Percentiles rank a stretch among this genome's conserved stretches.
Evolutionary conservation across 2,113 vertebrate species (phyloP).

Genomic region (Alces alces): DNA sequence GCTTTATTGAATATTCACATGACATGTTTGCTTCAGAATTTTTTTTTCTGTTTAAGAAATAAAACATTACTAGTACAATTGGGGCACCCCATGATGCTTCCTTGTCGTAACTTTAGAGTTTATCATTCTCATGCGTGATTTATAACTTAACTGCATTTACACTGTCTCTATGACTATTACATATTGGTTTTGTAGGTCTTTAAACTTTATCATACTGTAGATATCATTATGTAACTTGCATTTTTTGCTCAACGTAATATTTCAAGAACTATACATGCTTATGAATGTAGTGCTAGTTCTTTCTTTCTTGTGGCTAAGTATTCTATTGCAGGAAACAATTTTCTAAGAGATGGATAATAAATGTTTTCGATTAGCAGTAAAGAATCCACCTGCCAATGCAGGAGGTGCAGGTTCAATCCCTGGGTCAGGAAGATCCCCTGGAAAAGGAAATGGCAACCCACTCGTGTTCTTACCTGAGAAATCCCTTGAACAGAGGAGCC

Average conservation of each 20-base stretch:
- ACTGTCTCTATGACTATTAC: neutral
- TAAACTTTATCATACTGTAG: neutral
- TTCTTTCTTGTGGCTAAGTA: neutral
- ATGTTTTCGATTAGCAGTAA: neutral
- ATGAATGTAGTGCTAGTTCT: neutral
- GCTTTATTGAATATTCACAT: constrained; percentile 8
- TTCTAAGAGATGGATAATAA: neutral
- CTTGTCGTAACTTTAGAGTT: constrained; percentile 11
- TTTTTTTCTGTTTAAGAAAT: constrained; percentile 25
- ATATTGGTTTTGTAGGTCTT: neutral
- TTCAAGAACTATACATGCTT: neutral
- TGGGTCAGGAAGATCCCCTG: neutral
- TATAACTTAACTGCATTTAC: neutral
- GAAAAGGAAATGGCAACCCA: neutral
- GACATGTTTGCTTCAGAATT: constrained; percentile 24
- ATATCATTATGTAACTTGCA: neutral
- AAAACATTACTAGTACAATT: neutral
- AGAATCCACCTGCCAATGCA: neutral
- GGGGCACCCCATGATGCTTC: neutral
- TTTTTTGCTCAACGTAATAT: neutral
- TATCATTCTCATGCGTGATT: neutral
- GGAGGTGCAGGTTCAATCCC: neutral
- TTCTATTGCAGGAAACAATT: neutral
- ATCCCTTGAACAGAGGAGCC: neutral
- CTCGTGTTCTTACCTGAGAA: neutral